Evolutionary conservation across 2,797 vertebrate species (phyloP).

Genomic region (Trematomus bernacchii): DNA sequence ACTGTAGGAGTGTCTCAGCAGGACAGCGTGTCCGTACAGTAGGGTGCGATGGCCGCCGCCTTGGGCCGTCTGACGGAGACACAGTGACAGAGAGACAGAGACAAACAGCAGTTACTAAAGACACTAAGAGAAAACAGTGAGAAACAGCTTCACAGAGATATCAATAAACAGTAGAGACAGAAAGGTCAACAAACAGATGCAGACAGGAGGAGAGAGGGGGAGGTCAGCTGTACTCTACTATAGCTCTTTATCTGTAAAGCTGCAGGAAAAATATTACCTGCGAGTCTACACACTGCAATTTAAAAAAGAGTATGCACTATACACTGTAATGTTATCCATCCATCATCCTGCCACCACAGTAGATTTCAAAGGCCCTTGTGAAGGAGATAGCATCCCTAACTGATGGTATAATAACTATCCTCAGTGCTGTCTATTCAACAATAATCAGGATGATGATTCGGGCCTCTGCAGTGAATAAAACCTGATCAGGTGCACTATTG

Average conservation of each 20-base stretch:
- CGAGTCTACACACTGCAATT: neutral
- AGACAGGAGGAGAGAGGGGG: slow-evolving; percentile 22
- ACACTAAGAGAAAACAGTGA: neutral
- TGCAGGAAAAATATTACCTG: neutral
- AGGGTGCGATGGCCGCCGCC: slow-evolving; percentile 94
- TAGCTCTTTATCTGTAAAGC: neutral
- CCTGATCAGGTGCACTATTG: neutral
- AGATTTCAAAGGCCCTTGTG: neutral
- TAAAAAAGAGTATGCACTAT: neutral
- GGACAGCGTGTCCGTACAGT: slow-evolving; percentile 93
- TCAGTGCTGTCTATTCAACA: slow-evolving; percentile 6
- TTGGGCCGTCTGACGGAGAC: slow-evolving; percentile 87
- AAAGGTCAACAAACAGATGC: slow-evolving; percentile 10
- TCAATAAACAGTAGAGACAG: slow-evolving; percentile 21
- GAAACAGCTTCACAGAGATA: slow-evolving; percentile 16
- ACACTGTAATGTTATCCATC: neutral
- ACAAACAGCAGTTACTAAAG: neutral
- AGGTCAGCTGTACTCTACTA: neutral
- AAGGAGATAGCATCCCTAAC: neutral
- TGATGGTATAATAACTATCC: neutral
- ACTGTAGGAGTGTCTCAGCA: slow-evolving; percentile 95
- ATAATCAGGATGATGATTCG: neutral
- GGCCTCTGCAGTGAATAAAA: slow-evolving; percentile 3
- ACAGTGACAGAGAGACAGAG: neutral
- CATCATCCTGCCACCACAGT: neutral